Base-by-base conservation (phyloP, 2,113 vertebrate genomes). In the Tor tambroides region DNA sequence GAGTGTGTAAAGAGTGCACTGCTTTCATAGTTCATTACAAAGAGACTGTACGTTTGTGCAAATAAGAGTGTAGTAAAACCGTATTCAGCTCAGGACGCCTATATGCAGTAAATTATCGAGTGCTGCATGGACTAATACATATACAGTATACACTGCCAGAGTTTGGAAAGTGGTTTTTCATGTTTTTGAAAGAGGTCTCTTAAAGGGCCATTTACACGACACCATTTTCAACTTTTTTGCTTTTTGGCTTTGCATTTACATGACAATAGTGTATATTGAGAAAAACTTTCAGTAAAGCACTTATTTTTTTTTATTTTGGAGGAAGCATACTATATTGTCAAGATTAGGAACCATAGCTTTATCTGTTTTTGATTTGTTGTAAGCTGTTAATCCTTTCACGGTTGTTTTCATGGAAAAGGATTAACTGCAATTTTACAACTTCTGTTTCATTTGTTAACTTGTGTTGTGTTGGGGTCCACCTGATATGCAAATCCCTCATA, bases 361-460 rank as follows among this genome's bases (percentile, higher is more conserved):
- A 56, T 84, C 46, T 74, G 82, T 74, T 72, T 83, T 84, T 74
- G 82, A 74, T 84, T 74, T 84, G 65, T 23, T 74, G 28, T 38
- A 84, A 74, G 23, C 46, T 28, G 30, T 35, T 84, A 84, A 84
- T 84, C 82, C 12, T 32, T 59, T 59, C 30, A 41, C 69, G 74
- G 32, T 84, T 84, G 82, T 54, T 56, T 56, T 84, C 49, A 26
- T 59, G 11, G 32, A 41, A 74, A 7, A 59, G 12, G 82, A 74
- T 72, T 72, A 38, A 72, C 11, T 9, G 32, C 49, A 12, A 84
- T 74, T 72, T 84, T 84, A 54, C 74, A 74, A 56, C 82, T 69
- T 74, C 67, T 74, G 82, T 84, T 84, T 84, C 67, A 84, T 74
- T 84, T 84, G 28, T 84, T 74, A 38, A 38, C 49, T 10, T 84